Evolutionary conservation across 2,113 vertebrate species (phyloP).

Genomic region (Sardina pilchardus): DNA sequence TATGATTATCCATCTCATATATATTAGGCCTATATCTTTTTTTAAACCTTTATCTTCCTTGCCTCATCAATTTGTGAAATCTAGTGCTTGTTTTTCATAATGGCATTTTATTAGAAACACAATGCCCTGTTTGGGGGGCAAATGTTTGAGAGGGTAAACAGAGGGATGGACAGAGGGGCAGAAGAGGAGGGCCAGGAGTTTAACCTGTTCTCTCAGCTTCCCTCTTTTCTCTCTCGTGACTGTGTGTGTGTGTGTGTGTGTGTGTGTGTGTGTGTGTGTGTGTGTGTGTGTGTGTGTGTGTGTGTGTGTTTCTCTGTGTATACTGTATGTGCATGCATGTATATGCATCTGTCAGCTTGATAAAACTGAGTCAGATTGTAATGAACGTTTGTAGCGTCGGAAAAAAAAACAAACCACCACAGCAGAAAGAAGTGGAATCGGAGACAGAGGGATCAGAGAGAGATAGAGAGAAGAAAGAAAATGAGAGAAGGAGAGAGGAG

Average conservation of each 20-base stretch:
- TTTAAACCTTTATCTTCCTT: not conserved
- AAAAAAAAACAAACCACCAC: constrained; percentile 13
- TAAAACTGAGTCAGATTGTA: not conserved
- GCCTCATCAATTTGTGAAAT: not conserved
- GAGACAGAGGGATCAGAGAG: not conserved
- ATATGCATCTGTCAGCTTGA: not conserved
- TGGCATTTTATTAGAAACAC: not conserved
- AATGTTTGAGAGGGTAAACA: not conserved
- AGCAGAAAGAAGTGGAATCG: constrained; percentile 20
- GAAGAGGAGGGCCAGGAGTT: not conserved
- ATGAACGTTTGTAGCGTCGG: not conserved
- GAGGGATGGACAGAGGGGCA: not conserved
- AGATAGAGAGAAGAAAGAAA: not conserved
- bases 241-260: not conserved
- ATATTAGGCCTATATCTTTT: not conserved
- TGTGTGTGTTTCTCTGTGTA: constrained; percentile 19
- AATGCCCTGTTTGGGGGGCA: not conserved
- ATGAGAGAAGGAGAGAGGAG: not conserved
- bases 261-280: no score
- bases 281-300: not conserved
- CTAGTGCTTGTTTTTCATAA: no score
- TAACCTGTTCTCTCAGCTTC: not conserved
- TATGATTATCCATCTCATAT: not conserved
- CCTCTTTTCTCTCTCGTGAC: not conserved
- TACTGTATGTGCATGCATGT: constrained; percentile 19